Evolutionary conservation across 1,140 invertebrate species (phyloP).

Genomic region (Prorops nasuta): DNA sequence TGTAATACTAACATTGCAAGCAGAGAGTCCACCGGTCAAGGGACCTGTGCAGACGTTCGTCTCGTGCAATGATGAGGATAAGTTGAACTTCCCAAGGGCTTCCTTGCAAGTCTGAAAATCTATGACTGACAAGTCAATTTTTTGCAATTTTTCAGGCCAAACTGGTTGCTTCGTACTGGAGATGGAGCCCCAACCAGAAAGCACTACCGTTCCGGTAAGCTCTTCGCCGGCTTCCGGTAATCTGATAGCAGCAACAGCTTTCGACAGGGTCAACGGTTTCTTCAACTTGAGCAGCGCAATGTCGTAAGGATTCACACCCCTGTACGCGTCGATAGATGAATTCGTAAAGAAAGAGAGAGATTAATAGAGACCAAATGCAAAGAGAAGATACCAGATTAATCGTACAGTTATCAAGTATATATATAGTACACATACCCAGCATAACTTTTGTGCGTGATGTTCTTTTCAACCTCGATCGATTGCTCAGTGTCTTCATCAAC

Average conservation of each 20-base stretch:
- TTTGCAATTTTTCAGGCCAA: slow-evolving; percentile 47
- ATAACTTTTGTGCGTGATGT: background rate
- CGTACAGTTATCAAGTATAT: slow-evolving; percentile 9
- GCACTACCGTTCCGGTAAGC: slow-evolving; percentile 47
- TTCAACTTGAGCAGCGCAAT: slow-evolving; percentile 57
- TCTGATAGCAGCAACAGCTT: slow-evolving; percentile 45
- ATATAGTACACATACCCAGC: slow-evolving; percentile 13
- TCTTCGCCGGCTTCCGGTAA: slow-evolving; percentile 45
- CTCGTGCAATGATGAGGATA: slow-evolving; percentile 39
- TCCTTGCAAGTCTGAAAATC: slow-evolving; percentile 45
- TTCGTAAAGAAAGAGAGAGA: background rate
- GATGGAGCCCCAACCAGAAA: slow-evolving; percentile 56
- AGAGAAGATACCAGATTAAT: background rate
- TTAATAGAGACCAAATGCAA: too few relatives aligned
- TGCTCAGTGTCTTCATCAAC: background rate
- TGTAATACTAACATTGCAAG: slow-evolving; percentile 48
- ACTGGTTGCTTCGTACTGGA: slow-evolving; percentile 40
- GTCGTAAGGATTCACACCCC: slow-evolving; percentile 53
- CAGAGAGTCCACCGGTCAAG: slow-evolving; percentile 49
- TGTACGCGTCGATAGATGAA: slow-evolving; percentile 5
- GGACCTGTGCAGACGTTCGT: slow-evolving; percentile 59
- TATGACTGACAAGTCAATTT: slow-evolving; percentile 50
- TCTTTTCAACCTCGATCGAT: background rate
- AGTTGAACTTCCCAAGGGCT: slow-evolving; percentile 28
- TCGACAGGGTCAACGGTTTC: slow-evolving; percentile 49